Evolutionary conservation across 2,888 invertebrate genomes (phyloP), one percentile per base, ranked within the genome.

Genomic region (Drosophila aldrichi): DNA sequence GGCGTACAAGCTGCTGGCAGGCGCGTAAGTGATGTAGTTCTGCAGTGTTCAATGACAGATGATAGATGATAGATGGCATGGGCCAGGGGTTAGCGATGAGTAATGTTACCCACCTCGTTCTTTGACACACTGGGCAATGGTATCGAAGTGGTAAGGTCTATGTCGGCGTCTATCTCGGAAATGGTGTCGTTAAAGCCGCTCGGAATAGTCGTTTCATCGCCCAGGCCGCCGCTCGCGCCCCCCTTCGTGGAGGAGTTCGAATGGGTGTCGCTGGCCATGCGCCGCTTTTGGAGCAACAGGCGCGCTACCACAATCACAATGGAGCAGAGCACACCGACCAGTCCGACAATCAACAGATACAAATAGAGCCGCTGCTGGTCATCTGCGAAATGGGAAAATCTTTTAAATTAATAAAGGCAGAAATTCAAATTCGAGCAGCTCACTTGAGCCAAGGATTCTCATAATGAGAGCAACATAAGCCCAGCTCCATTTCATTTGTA

Each of bases 181-280:
- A 97, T 96, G 91, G 97, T 97, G 93, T 97, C 97, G 67, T 93
- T 92, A 93, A 97, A 97, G 56, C 96, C 97, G 91, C 96, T 96
- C 8, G 97, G 96, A 61, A 97, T 94, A 68, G 96, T 95, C 48
- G 96, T 96, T 73, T 96, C 96, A 22, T 89, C 89, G 16, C 74
- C 77, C 22, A 74, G 43, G 6, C 70, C 80, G 4, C 70, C 70
- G 8, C 75, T 63, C 2, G 66, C 64, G 34, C 77, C 77, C 9
- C 79, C 85, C 57, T 96, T 95, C 18, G 95, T 95, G 57, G 95
- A 95, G 2, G 95, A 94, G 74, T 83, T 87, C 25, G 90, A 87
- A 57, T 90, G 89, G 20, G 82, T 82, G 60, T 92, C 91, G 22
- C 85, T 94, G 74, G 95, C 94, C 34, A 94, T 94, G 55, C 94